These are phyloP conservation scores for Pandion haliaetus DNA, from an alignment of 2,113 vertebrate genomes.

Conservation along the genomic window DNA sequence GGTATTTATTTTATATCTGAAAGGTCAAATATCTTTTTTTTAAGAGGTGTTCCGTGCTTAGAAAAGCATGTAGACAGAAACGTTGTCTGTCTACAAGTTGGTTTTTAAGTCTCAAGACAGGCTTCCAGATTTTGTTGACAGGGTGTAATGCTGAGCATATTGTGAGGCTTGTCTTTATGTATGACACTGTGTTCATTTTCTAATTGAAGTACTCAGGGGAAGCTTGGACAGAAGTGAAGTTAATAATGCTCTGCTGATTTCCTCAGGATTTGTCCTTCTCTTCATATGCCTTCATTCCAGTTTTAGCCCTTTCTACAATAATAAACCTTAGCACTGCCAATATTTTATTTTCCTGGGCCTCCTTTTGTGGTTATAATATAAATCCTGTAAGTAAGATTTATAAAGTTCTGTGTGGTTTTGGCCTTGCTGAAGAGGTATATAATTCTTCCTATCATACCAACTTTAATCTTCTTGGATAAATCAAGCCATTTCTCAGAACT, in stretches of 20 bases:
- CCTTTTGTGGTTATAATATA: conserved; percentile 17
- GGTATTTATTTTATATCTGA: not conserved
- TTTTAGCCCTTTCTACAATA: not conserved
- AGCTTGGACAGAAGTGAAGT: not conserved
- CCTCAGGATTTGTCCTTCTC: not conserved
- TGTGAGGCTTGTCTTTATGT: not conserved
- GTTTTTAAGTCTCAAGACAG: not conserved
- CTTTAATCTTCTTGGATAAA: conserved; percentile 24
- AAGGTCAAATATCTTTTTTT: not conserved
- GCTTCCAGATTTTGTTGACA: not conserved
- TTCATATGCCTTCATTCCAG: not conserved
- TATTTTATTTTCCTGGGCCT: not conserved
- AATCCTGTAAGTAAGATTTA: not conserved
- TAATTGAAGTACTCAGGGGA: not conserved
- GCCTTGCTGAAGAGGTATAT: not conserved
- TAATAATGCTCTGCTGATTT: not conserved
- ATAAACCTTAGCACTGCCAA: not conserved
- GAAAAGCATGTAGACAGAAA: not conserved
- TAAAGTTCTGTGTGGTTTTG: not conserved
- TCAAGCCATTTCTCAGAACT: conserved; percentile 3
- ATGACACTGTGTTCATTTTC: not conserved
- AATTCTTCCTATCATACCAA: not conserved
- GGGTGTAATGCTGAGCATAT: not conserved
- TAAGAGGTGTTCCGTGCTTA: not conserved
- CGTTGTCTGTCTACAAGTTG: not conserved